phyloP scores from a whole-genome alignment of 2,113 vertebrate genomes.

The Brachirus orientalis region DNA sequence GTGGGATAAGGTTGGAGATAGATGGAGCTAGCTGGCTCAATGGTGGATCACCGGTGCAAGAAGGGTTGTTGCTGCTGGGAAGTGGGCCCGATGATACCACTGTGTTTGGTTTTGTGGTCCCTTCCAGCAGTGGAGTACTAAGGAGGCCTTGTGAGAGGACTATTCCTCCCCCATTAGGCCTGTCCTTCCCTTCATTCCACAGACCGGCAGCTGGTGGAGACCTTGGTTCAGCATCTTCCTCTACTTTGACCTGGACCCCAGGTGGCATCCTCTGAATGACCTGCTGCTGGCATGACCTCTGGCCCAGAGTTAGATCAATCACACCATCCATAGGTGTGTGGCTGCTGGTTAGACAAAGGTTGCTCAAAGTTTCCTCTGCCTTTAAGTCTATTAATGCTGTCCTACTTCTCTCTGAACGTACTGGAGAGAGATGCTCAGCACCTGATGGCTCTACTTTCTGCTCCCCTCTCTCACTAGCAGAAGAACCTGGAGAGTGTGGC shows the following conservation, averaged over 20 bases:
- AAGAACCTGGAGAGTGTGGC: slow-evolving; percentile 81
- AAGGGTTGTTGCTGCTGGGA: slow-evolving; percentile 79
- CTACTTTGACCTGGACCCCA: slow-evolving; percentile 88
- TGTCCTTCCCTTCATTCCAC: slow-evolving; percentile 49
- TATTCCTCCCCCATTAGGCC: slow-evolving; percentile 66
- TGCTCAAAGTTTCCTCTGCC: slow-evolving; percentile 85
- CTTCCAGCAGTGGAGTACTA: slow-evolving; percentile 62
- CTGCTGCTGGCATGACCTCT: slow-evolving; percentile 90
- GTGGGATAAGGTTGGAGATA: slow-evolving; percentile 34
- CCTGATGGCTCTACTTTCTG: slow-evolving; percentile 86
- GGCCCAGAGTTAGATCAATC: slow-evolving; percentile 94
- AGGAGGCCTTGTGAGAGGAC: slow-evolving; percentile 72
- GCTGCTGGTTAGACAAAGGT: slow-evolving; percentile 76
- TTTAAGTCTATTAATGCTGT: slow-evolving; percentile 89
- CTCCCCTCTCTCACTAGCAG: slow-evolving; percentile 77
- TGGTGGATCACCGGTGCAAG: slow-evolving; percentile 69
- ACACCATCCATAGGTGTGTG: slow-evolving; percentile 89
- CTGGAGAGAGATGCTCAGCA: slow-evolving; percentile 84
- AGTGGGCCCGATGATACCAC: slow-evolving; percentile 81
- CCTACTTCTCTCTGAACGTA: slow-evolving; percentile 83
- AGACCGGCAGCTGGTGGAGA: slow-evolving; percentile 54
- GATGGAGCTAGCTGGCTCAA: slow-evolving; percentile 55
- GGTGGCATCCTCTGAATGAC: slow-evolving; percentile 91
- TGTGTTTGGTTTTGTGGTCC: slow-evolving; percentile 42
- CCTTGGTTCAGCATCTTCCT: slow-evolving; percentile 81